These are phyloP conservation scores for Otolemur crassicaudatus DNA, from an alignment of 2,797 vertebrate species.

Conservation along the genomic window DNA sequence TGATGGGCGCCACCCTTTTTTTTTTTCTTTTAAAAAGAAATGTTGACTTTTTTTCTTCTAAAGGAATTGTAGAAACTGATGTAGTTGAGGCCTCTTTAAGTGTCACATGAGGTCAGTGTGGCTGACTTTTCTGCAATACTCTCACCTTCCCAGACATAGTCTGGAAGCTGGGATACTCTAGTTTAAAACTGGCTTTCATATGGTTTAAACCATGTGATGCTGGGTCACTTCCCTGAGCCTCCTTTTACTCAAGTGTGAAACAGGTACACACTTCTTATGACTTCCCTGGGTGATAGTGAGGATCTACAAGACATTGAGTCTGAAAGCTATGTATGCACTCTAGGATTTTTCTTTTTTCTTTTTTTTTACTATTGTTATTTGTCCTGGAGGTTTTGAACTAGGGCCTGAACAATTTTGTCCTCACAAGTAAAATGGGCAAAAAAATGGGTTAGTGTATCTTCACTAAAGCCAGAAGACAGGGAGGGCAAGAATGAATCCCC, in stretches of 20 bases:
- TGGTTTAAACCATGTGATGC: not conserved
- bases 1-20: too few relatives aligned
- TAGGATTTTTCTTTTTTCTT: not conserved
- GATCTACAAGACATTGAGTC: not conserved
- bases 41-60: not conserved
- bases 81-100: not conserved
- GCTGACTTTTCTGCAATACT: not conserved
- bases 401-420: not conserved
- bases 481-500: not conserved
- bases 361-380: not conserved
- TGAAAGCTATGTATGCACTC: not conserved
- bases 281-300: not conserved
- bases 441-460: not conserved
- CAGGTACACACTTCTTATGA: not conserved
- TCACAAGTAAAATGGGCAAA: conserved; percentile 37
- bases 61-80: not conserved
- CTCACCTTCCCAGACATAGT: not conserved
- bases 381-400: not conserved
- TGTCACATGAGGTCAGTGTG: not conserved
- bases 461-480: not conserved
- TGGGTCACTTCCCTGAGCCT: not conserved
- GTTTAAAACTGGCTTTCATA: not conserved
- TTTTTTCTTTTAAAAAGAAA: not conserved
- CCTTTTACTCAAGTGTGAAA: not conserved
- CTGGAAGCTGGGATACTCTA: not conserved